Base-by-base conservation (phyloP, 2,797 vertebrate genomes). In the Phoxinus dragarum region DNA sequence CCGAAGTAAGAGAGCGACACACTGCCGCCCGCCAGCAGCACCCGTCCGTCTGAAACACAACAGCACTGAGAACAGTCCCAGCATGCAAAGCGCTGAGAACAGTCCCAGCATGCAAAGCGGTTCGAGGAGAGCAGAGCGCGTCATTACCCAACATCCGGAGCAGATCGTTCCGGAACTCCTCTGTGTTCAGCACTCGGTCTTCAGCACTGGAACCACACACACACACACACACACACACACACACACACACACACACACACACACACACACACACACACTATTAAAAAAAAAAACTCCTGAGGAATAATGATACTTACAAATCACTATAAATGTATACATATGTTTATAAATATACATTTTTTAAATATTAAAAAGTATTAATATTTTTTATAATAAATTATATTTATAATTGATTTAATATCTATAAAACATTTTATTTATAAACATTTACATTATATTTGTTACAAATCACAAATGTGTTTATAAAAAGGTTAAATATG, bases 1-100 rank as follows among this genome's bases (percentile, higher is more conserved):
- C 97, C 97, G 27, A 97, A 99, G 91, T 96, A 98, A 6, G 91
- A 94, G 82, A 98, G 89, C 56, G 94, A 94, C 77, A 99, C 87
- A 4, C 93, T 80, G 72, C 95, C 97, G 87, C 97, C 97, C 0
- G 97, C 97, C 56, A 99, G 92, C 66, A 98, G 66, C 31, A 99
- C 90, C 86, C 95, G 97, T 11, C 96, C 95, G 85, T 94, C 98
- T 99, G 84, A 4, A 61, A 64, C 11, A 69, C 61, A 64, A 12
- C 1, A 9, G 61, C 6, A 21, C 23, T 23, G 4, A 52, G 5
- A 52, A 11, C 87, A 66, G 72, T 74, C 21, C 86, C 9, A 88
- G 31, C 34, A 61, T 47, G n/a, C 16, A 5, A 3, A 23, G 19
- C 23, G 36, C 23, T 23, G 4, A 52, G 5, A 52, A 11, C 87